phyloP scores from a whole-genome alignment of 2,888 invertebrate species.

The Octonoba sinensis region DNA sequence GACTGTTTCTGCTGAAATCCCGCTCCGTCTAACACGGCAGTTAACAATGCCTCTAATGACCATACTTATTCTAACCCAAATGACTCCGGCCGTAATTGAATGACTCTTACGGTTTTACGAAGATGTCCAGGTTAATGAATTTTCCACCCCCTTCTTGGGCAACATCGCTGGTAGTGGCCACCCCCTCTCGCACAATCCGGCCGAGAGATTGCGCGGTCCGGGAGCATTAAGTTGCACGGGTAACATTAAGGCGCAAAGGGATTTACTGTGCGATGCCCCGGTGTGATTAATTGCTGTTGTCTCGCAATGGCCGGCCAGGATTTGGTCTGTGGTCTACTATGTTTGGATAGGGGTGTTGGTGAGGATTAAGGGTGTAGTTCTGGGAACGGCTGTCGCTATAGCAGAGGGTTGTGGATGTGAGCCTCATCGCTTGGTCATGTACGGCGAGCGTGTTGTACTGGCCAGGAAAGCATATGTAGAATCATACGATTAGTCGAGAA shows the following conservation, averaged over 20 bases:
- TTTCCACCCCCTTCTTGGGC: slow-evolving; percentile 12
- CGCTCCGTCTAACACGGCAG: slow-evolving; percentile 33
- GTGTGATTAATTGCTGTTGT: slow-evolving; percentile 49
- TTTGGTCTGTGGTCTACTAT: not conserved
- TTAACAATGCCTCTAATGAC: slow-evolving; percentile 58
- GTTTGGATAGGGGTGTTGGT: too few species aligned
- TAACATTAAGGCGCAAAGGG: slow-evolving; percentile 26
- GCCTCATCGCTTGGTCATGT: too few species aligned
- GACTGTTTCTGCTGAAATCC: slow-evolving; percentile 37
- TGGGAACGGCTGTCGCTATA: too few species aligned
- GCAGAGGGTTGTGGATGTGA: too few species aligned
- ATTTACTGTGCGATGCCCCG: not conserved
- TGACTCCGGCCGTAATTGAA: slow-evolving; percentile 60
- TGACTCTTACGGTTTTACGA: slow-evolving; percentile 31
- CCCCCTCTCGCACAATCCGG: slow-evolving; percentile 1
- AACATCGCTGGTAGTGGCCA: too few species aligned
- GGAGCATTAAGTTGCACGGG: slow-evolving; percentile 49
- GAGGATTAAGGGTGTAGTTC: too few species aligned
- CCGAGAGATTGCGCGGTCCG: slow-evolving; percentile 26
- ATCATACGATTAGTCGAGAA: too few species aligned
- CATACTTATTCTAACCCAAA: slow-evolving; percentile 59
- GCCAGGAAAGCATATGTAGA: too few species aligned
- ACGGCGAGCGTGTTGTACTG: too few species aligned
- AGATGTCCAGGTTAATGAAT: slow-evolving; percentile 61
- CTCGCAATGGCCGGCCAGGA: slow-evolving; percentile 32